These are phyloP conservation scores for Vidua macroura DNA, from an alignment of 2,113 vertebrate genomes.

Conservation along the genomic window DNA sequence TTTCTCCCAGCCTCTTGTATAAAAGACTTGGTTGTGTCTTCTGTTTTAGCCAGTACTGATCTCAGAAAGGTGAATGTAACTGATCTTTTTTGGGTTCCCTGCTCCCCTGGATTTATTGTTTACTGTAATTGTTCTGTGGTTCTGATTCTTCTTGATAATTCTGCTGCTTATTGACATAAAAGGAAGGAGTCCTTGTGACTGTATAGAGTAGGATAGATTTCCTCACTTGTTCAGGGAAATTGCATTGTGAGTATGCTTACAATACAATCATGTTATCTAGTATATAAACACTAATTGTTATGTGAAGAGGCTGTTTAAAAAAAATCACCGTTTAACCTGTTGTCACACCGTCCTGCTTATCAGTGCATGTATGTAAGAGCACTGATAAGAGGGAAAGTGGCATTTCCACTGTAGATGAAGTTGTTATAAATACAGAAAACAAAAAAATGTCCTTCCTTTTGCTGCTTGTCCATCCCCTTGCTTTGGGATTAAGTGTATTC, in stretches of 20 bases:
- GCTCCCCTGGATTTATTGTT: neutral
- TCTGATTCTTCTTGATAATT: neutral
- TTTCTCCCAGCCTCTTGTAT: neutral
- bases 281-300: neutral
- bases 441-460: neutral
- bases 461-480: neutral
- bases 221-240: neutral
- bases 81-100: neutral
- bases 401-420: neutral
- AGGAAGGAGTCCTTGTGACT: neutral
- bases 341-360: neutral
- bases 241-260: neutral
- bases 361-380: neutral
- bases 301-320: neutral
- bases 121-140: neutral
- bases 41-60: neutral
- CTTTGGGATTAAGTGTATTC: neutral
- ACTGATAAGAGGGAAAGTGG: neutral
- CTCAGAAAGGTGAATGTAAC: neutral
- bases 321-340: neutral
- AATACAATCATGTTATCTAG: neutral
- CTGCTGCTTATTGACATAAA: neutral
- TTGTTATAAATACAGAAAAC: neutral
- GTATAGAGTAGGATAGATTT: neutral
- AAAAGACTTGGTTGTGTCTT: neutral